These are phyloP conservation scores for Zingel zingel DNA, from an alignment of 2,113 vertebrate genomes.

Conservation along the genomic window DNA sequence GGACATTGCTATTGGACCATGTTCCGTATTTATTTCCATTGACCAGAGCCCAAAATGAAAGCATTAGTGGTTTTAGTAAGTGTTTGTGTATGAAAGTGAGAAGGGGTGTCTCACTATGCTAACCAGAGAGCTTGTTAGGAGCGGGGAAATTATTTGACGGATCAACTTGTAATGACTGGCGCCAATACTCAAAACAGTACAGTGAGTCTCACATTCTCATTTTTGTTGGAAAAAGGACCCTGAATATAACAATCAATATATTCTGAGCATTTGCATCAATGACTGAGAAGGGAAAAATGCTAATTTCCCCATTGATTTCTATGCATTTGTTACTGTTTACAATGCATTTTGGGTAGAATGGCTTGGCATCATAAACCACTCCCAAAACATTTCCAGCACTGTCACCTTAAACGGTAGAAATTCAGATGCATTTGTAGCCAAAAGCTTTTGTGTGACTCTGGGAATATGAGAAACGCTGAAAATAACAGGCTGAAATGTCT, in stretches of 20 bases:
- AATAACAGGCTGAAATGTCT: slow-evolving; percentile 60
- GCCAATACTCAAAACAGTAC: background rate
- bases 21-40: slow-evolving; percentile 35
- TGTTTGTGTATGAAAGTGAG: slow-evolving; percentile 15
- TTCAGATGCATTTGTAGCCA: slow-evolving; percentile 21
- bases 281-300: slow-evolving; percentile 4
- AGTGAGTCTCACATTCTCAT: slow-evolving; percentile 18
- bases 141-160: slow-evolving; percentile 14
- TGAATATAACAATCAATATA: slow-evolving; percentile 24
- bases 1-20: slow-evolving; percentile 40
- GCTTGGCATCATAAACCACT: slow-evolving; percentile 11
- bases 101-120: slow-evolving; percentile 15
- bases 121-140: slow-evolving; percentile 22
- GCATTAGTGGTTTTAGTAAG: slow-evolving; percentile 28
- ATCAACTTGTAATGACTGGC: slow-evolving; percentile 23
- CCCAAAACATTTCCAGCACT: slow-evolving; percentile 20
- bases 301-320: slow-evolving; percentile 25
- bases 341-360: slow-evolving; percentile 27
- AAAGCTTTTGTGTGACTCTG: slow-evolving; percentile 14
- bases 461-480: slow-evolving; percentile 34
- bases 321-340: slow-evolving; percentile 33
- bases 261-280: slow-evolving; percentile 28
- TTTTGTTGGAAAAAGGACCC: slow-evolving; percentile 30
- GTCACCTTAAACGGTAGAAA: slow-evolving; percentile 34
- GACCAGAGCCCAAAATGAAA: slow-evolving; percentile 21